Base-by-base conservation (phyloP, 2,888 invertebrate species). In the Ormyrus labotus region DNA sequence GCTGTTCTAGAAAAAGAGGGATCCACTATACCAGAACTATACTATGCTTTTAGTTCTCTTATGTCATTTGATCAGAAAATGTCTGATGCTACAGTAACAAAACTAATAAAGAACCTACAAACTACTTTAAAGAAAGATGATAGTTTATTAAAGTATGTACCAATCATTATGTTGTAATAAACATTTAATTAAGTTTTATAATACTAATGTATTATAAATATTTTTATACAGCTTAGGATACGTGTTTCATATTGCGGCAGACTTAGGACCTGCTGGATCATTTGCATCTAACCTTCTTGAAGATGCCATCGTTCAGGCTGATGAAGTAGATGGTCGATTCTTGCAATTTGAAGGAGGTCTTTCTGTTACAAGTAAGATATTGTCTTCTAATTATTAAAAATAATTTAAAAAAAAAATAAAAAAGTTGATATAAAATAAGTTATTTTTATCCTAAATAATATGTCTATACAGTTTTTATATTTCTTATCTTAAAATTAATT, bases 291-390 rank as follows among this genome's bases (percentile, higher is more conserved):
- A 96, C 81, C 94, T 96, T 74, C 95, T 98, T 47, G 98, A 98
- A 91, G 97, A 98, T 89, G 95, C 96, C n/a, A 92, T 99, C 81
- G 95, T 96, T 4, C 98, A 98, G 88, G 98, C 98, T 2, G 99
- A 99, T 91, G 98, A 99, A 93, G 95, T 97, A 5, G 97, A 98
- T 91, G 95, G 96, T 10, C 94, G 94, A 87, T 94, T 96, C 86
- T 92, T 97, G 82, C 96, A 98, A 92, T 99, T 98, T 91, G 99
- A 99, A 90, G 97, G 97, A 51, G 97, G 97, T 8, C 92, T 98
- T 71, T 95, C 96, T 2, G 94, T 95, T 65, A 97, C 97, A 11
- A 88, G 90, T 91, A 84, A 82, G 88, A 85, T 45, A 47, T 9
- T 10, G 34, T 4, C 34, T 34, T 34, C 34, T 34, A 34, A 2